Base-by-base conservation (phyloP, 2,797 vertebrate species). In the Paedocypris micromegethes region DNA sequence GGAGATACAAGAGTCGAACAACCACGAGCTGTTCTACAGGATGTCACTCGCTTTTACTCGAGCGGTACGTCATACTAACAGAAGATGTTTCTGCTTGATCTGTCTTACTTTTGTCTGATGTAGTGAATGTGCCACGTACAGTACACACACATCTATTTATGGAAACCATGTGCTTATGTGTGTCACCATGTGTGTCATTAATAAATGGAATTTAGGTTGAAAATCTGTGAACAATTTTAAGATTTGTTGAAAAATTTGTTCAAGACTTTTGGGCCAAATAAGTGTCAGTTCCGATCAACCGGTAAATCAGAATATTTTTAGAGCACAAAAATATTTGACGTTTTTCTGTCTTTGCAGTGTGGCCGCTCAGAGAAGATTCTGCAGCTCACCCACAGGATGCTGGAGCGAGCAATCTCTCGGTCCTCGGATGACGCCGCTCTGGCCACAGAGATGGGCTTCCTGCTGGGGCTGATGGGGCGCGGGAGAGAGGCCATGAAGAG, bases 391-490 rank as follows among this genome's bases (percentile, higher is more conserved):
- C 88, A 91, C 65, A 83, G 75, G n/a, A 88, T 99, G 83, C 84
- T 98, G 75, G 92, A 98, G 76, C 91, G 81, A 81, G 93, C 95
- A 42, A 92, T 91, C 72, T 83, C 81, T 51, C 74, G 90, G 82
- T 84, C 82, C 37, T 79, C 92, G 0, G 82, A 88, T 2, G 86
- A 91, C 79, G 88, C 95, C 2, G 92, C 96, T 78, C 86, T 94
- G 79, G 96, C 94, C 79, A 93, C 92, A 38, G 96, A 99, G 82
- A 85, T 98, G 78, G 96, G 95, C 74, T 95, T 94, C 80, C 94
- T 94, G 80, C 90, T 95, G 88, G 85, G 95, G 72, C 88, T 98
- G 71, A 92, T 91, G 83, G 93, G 91, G 43, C 91, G 86, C 70
- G 72, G 89, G 53, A 96, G 93, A 74, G 96, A 97, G 69, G 94